These are phyloP conservation scores for Otocyon megalotis DNA, from an alignment of 2,113 vertebrate species.

Conservation along the genomic window DNA sequence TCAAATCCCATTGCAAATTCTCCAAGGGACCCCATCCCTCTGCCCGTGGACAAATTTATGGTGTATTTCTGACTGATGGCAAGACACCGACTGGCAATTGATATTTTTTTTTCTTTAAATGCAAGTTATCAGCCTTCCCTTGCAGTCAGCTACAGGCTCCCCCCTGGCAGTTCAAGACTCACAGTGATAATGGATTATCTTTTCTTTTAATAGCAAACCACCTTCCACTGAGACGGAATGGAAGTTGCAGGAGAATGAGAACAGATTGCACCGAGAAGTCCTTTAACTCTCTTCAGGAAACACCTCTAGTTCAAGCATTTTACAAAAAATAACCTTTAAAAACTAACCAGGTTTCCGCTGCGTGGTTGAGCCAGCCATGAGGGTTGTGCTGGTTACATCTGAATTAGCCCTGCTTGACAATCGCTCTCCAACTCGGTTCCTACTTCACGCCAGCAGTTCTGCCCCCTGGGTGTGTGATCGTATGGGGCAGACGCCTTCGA, in stretches of 20 bases:
- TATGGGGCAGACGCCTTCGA: conserved; percentile 38
- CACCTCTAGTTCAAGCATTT: conserved; percentile 53
- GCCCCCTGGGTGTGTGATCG: conserved; percentile 20
- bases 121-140: conserved; percentile 71
- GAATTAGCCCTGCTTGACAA: conserved; percentile 71
- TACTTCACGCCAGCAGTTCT: neutral
- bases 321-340: conserved; percentile 50
- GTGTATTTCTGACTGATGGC: conserved; percentile 32
- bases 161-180: conserved; percentile 70
- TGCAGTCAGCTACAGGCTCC: conserved; percentile 72
- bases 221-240: conserved; percentile 72
- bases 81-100: conserved; percentile 73
- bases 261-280: conserved; percentile 76
- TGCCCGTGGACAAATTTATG: conserved; percentile 50
- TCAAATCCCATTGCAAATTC: conserved; percentile 10
- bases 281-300: conserved; percentile 71
- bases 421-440: conserved; percentile 41
- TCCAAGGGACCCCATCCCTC: conserved; percentile 29
- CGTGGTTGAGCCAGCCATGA: conserved; percentile 47
- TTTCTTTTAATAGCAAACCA: conserved; percentile 81
- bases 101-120: conserved; percentile 65
- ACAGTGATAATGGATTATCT: conserved; percentile 77
- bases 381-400: conserved; percentile 63
- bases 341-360: conserved; percentile 59
- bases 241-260: conserved; percentile 62